phyloP scores from a whole-genome alignment of 2,113 vertebrate species.

The Amazona guildingii region DNA sequence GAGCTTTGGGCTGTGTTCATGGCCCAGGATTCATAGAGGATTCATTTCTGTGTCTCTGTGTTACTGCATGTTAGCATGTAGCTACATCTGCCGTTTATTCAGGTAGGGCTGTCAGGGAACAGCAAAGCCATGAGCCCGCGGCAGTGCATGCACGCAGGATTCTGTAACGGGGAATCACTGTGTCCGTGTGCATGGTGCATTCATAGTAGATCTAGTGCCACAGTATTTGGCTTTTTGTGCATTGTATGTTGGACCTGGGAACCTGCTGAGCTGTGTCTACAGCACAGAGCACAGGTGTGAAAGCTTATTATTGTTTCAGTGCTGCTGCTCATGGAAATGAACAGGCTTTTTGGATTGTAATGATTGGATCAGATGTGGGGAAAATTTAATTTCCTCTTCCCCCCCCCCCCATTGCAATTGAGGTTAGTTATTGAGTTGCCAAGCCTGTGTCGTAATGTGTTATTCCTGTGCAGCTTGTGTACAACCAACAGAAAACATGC shows the following conservation, averaged over 20 bases:
- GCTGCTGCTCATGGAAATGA: neutral
- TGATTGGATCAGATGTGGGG: neutral
- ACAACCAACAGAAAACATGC: neutral
- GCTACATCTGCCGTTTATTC: fast-evolving
- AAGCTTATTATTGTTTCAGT: neutral
- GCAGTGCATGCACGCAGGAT: fast-evolving
- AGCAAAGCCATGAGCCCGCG: neutral
- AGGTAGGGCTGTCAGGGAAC: fast-evolving
- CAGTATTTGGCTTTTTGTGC: fast-evolving
- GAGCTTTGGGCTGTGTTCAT: neutral
- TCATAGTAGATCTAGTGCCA: fast-evolving
- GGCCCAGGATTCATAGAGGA: neutral
- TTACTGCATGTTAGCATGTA: neutral
- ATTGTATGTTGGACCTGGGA: neutral
- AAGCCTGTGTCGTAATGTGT: neutral
- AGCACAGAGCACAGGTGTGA: neutral
- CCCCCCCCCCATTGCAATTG: neutral
- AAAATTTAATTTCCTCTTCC: neutral
- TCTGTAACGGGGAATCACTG: fast-evolving
- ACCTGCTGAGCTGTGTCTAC: neutral
- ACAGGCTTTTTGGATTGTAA: neutral
- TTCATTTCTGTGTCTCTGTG: neutral
- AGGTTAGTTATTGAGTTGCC: neutral
- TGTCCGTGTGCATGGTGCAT: neutral
- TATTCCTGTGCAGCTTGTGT: neutral